Base-by-base conservation (phyloP, 2,113 vertebrate genomes). In the Sylvia atricapilla region DNA sequence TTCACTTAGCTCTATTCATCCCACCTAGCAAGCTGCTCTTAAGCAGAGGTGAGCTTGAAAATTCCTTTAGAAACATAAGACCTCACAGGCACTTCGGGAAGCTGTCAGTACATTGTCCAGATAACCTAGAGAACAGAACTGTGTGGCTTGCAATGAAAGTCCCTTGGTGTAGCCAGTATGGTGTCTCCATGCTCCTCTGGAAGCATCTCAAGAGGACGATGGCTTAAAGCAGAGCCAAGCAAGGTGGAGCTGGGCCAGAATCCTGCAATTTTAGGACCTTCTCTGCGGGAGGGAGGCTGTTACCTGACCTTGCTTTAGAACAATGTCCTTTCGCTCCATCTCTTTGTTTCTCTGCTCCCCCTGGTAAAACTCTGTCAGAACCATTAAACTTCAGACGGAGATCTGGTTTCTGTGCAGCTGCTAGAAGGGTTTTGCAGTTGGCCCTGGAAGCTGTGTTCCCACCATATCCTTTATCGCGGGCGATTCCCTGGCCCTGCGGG, bases 341-440 rank as follows among this genome's bases (percentile, higher is more conserved):
- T 80, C 88, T 81, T 67, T 21, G 9, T 72, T 87, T 72, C 55
- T 87, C 74, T 87, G 43, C 62, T 87, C 66, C 88, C 78, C 23
- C 60, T 82, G 90, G 90, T 93, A 72, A 94, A 91, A 78, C 74
- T 87, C 80, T 96, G 95, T 96, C 95, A 94, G 69, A 95, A 95
- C 39, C 39, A 39, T 59, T 96, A 87, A 75, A 82, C 35, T 79
- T 93, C 93, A 96, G 84, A 5, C 23, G 43, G 33, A 68, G 60
- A 49, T 56, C 15, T 25, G 28, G 0, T 53, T 87, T 87, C 82
- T 10, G 5, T 50, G 39, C 50, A 70, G 85, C 74, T 70, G 90
- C 94, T 67, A 0, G 0, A 58, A 90, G 93, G 47, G n/a, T 28
- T 89, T 80, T 78, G 74, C 47, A 33, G 8, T n/a, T 70, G 43